Conservation (phyloP, 1,140 invertebrate species). For the Diabrotica virgifera region DNA sequence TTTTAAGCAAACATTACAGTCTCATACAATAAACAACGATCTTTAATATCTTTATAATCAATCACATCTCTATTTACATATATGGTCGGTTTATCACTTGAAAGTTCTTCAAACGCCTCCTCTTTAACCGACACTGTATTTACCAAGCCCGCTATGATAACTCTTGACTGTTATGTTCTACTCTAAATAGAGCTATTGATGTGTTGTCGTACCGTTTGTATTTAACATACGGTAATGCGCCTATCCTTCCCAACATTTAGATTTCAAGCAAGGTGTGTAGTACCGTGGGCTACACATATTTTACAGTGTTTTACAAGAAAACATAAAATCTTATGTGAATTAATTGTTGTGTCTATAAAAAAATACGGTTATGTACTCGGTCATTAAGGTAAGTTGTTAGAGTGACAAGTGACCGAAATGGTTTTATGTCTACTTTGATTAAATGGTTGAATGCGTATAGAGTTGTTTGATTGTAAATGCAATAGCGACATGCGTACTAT, state of each 20-base stretch:
- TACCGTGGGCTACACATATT: slow-evolving; percentile 1
- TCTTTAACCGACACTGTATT: neutral
- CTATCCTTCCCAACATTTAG: neutral
- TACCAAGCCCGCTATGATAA: neutral
- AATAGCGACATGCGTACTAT: too few relatives aligned
- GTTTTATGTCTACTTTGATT: too few relatives aligned
- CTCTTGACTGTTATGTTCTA: neutral
- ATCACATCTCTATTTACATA: too few relatives aligned
- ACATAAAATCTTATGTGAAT: slow-evolving; percentile 1
- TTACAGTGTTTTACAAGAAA: neutral
- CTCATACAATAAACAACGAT: too few relatives aligned
- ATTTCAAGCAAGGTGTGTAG: neutral
- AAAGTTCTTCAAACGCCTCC: neutral
- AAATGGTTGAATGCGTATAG: too few relatives aligned
- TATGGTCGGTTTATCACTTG: too few relatives aligned
- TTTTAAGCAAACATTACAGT: too few relatives aligned
- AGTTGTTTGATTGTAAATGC: too few relatives aligned
- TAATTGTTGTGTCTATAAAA: neutral
- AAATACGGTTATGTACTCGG: neutral
- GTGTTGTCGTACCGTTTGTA: neutral
- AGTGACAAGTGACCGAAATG: too few relatives aligned
- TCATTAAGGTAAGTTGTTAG: neutral
- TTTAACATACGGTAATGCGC: neutral
- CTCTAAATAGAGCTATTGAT: slow-evolving; percentile 16
- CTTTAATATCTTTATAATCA: too few relatives aligned